Evolutionary conservation across 2,797 vertebrate species (phyloP).

Genomic region (Enteromius paludinosus): DNA sequence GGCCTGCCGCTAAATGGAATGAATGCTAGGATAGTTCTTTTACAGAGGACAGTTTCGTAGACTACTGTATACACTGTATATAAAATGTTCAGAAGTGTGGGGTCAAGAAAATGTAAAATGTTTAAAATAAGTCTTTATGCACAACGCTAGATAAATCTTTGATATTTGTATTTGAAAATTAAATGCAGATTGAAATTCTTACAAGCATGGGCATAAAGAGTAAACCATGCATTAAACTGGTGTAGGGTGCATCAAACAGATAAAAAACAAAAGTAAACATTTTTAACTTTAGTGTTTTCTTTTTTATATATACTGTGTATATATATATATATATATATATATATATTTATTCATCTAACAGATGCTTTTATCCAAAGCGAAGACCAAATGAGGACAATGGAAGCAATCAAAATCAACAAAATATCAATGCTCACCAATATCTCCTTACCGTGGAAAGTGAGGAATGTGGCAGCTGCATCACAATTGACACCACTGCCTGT

Average conservation of each 20-base stretch:
- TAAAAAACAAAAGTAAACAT: neutral
- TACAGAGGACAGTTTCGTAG: neutral
- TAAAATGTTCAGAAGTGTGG: neutral
- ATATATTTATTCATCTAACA: too few relatives aligned
- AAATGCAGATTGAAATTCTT: neutral
- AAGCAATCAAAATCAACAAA: too few relatives aligned
- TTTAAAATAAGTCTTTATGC: neutral
- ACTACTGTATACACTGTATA: neutral
- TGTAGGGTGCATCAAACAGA: neutral
- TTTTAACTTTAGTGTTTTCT: neutral
- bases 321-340: too few relatives aligned
- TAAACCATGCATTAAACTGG: neutral
- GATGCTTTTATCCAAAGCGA: too few relatives aligned
- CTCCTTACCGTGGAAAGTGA: constrained; percentile 82
- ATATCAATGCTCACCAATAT: constrained; percentile 71
- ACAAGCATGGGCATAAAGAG: neutral
- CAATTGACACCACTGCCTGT: constrained; percentile 84
- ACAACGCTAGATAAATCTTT: neutral
- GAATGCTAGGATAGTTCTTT: neutral
- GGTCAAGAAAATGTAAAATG: neutral
- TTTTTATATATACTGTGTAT: neutral
- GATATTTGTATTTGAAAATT: neutral
- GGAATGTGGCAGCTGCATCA: constrained; percentile 80
- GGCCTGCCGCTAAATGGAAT: neutral
- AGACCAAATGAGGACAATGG: too few relatives aligned